Evolutionary conservation across 2,797 vertebrate species (phyloP).

Genomic region (Acipenser transmontanus): DNA sequence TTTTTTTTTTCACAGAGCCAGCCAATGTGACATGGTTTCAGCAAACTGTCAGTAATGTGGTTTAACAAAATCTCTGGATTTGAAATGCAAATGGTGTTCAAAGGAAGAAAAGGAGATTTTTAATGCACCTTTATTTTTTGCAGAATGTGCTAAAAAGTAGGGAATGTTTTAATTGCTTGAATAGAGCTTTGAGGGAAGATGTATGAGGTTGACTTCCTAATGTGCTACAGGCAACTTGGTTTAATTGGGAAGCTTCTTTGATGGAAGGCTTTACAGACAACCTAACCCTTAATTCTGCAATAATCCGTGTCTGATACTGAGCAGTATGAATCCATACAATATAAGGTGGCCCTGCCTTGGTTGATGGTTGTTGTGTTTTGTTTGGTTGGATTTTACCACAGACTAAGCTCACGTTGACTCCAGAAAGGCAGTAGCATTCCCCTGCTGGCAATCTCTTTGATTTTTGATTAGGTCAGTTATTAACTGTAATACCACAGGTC

Average conservation of each 20-base stretch:
- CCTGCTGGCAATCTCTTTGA: too few relatives aligned
- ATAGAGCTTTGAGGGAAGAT: background rate
- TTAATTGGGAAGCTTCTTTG: conserved; percentile 12
- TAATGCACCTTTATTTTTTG: background rate
- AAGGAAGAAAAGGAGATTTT: background rate
- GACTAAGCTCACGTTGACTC: background rate
- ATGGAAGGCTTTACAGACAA: background rate
- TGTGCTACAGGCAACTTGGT: conserved; percentile 5
- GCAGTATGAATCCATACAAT: conserved; percentile 3
- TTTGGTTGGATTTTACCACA: background rate
- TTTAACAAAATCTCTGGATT: background rate
- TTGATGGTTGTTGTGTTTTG: background rate
- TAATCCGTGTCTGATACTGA: conserved; percentile 7
- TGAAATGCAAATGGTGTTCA: background rate
- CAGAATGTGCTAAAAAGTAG: background rate
- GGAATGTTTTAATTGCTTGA: conserved; percentile 9
- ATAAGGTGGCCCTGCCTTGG: background rate
- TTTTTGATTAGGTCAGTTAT: too few relatives aligned
- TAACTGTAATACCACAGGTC: too few relatives aligned
- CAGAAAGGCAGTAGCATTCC: too few relatives aligned
- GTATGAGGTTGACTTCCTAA: conserved; percentile 5
- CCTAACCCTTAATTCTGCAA: background rate
- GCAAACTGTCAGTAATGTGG: background rate
- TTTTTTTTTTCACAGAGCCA: background rate
- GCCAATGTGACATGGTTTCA: background rate